phyloP scores from a whole-genome alignment of 2,797 vertebrate genomes.

The Momotus momota region DNA sequence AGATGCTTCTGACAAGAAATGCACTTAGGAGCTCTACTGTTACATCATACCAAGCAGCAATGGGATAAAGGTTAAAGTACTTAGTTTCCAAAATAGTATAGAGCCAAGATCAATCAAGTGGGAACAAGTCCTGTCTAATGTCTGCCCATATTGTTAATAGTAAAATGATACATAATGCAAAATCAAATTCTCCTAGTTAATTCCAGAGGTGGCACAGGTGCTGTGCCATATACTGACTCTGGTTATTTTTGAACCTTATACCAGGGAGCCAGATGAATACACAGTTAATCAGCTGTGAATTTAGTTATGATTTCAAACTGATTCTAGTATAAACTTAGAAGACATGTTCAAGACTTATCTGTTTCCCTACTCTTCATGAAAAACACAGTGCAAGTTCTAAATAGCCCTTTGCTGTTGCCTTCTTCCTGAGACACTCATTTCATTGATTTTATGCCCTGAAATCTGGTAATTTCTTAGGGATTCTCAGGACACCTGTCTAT shows the following conservation, averaged over 20 bases:
- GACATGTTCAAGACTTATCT: neutral
- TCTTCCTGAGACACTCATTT: neutral
- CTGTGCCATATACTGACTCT: neutral
- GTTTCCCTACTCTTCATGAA: neutral
- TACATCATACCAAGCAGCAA: slow-evolving; percentile 30
- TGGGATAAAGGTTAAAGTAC: slow-evolving; percentile 48
- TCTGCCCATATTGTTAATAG: slow-evolving; percentile 18
- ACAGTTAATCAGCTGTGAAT: neutral
- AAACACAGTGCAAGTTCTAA: neutral
- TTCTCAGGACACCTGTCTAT: neutral
- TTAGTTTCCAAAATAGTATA: slow-evolving; percentile 46
- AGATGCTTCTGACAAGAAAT: slow-evolving; percentile 55
- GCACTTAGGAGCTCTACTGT: slow-evolving; percentile 40
- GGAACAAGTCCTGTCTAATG: neutral
- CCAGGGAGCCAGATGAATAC: neutral
- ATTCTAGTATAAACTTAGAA: neutral
- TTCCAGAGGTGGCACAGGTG: neutral
- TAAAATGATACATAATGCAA: neutral
- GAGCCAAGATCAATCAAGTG: slow-evolving; percentile 51
- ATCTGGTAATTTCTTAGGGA: neutral
- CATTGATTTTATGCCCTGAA: neutral
- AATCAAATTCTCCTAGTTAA: neutral
- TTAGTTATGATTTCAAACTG: neutral
- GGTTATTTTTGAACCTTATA: neutral
- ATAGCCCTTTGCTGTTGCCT: neutral